A percentile compares a stretch with the other conserved stretches of the same genome.
Conservation (phyloP, 2,888 invertebrate genomes). For the Tholera decimalis region DNA sequence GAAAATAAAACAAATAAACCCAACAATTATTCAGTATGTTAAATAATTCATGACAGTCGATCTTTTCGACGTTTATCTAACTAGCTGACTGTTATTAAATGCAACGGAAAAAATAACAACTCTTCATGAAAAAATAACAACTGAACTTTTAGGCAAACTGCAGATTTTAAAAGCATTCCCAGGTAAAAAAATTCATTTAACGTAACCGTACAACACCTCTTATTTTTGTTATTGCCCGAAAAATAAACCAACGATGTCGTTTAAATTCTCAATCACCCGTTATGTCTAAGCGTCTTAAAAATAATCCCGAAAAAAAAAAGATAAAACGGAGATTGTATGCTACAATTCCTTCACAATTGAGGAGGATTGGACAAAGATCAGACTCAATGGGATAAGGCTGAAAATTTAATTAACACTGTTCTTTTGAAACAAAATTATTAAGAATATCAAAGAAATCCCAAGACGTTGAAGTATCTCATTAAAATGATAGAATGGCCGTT, state of each 20-base stretch:
- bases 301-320: constrained; percentile 28
- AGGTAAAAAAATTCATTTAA: neutral
- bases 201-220: neutral
- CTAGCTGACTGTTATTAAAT: too few species aligned
- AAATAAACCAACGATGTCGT: constrained; percentile 4
- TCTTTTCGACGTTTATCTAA: too few species aligned
- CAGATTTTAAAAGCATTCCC: too few species aligned
- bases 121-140: too few species aligned
- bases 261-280: constrained; percentile 18
- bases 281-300: constrained; percentile 30
- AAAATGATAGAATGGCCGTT: constrained; percentile 47
- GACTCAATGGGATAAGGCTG: constrained; percentile 45
- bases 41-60: too few species aligned
- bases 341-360: constrained; percentile 43
- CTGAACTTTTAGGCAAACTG: too few species aligned
- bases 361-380: constrained; percentile 48
- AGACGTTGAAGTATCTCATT: constrained; percentile 47
- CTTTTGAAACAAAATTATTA: constrained; percentile 49
- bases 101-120: too few species aligned
- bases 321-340: constrained; percentile 48
- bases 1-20: too few species aligned
- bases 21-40: too few species aligned
- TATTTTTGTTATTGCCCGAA: too few species aligned
- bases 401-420: constrained; percentile 59
- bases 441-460: constrained; percentile 41